Percentiles rank a stretch among this genome's conserved stretches.
These are phyloP conservation scores for Diachasma alloeum DNA, from an alignment of 1,140 invertebrate genomes.

Conservation along the genomic window DNA sequence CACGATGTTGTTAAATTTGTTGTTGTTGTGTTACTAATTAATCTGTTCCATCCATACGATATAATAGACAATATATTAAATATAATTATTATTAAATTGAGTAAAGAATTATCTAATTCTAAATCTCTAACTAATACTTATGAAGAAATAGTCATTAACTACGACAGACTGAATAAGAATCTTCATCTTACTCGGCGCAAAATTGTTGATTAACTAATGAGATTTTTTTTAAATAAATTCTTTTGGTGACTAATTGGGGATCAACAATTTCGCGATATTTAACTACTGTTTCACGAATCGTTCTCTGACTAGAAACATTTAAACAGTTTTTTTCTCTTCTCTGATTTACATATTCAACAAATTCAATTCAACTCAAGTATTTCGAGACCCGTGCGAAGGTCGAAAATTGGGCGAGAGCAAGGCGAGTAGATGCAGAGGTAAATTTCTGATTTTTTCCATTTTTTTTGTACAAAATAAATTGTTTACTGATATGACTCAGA, in stretches of 20 bases:
- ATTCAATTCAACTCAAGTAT: too few relatives aligned
- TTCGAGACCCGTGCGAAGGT: too few relatives aligned
- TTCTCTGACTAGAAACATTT: background rate
- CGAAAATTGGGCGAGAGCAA: too few relatives aligned
- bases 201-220: constrained; percentile 2
- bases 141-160: constrained; percentile 16
- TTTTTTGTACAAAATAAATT: background rate
- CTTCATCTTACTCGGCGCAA: background rate
- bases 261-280: constrained; percentile 23
- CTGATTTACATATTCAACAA: too few relatives aligned
- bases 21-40: background rate
- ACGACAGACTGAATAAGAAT: constrained; percentile 2
- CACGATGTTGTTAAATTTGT: background rate
- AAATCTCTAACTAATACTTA: background rate
- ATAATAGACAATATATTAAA: background rate
- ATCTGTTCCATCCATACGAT: background rate
- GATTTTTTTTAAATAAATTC: background rate
- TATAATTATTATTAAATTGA: background rate
- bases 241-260: background rate
- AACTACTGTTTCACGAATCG: background rate
- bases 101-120: background rate
- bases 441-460: background rate
- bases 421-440: background rate
- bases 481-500: too few relatives aligned
- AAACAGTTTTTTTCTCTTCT: too few relatives aligned